Base-by-base conservation (phyloP, 2,113 vertebrate species). In the Laterallus jamaicensis region DNA sequence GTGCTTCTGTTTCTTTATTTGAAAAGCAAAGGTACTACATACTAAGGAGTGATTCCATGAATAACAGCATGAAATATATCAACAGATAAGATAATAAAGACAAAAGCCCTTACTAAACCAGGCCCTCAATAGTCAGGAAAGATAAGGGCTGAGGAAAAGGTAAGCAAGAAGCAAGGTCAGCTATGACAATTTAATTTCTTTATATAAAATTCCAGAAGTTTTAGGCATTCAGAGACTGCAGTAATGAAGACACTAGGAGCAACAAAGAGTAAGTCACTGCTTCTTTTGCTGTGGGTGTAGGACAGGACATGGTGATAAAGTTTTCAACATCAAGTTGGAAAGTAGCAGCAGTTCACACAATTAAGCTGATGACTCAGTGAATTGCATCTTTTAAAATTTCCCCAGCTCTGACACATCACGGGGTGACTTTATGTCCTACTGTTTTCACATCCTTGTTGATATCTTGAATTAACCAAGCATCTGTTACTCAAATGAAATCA, bases 381-480 rank as follows among this genome's bases (percentile, higher is more conserved):
- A 88, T 78, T 94, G 75, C 70, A 55, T 94, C 88, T 90, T 97
- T 96, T 92, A 90, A 82, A 93, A 92, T 92, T 96, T 95, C 90
- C 78, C 29, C 55, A 94, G 90, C 68, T 95, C 78, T 97, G 92
- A 94, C 74, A 93, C 92, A 96, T 97, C 86, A 84, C 63, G 89
- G 89, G 74, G 93, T 96, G 94, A 96, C 67, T 96, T 97, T 95
- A 93, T 86, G 82, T 93, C 96, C 90, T 94, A 95, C 94, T 96
- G 96, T 95, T 97, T 97, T 95, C 90, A 94, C 89, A 96, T 96
- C 83, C 49, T 96, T 97, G 64, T 93, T 97, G 96, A 91, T 97
- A 85, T 94, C 91, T 95, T 92, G 96, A 97, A 97, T 97, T 97
- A 97, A 78, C 69, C 62, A 87, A 97, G 88, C 96, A 97, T 96